Conservation (phyloP, 2,113 vertebrate genomes). For the Sander lucioperca region DNA sequence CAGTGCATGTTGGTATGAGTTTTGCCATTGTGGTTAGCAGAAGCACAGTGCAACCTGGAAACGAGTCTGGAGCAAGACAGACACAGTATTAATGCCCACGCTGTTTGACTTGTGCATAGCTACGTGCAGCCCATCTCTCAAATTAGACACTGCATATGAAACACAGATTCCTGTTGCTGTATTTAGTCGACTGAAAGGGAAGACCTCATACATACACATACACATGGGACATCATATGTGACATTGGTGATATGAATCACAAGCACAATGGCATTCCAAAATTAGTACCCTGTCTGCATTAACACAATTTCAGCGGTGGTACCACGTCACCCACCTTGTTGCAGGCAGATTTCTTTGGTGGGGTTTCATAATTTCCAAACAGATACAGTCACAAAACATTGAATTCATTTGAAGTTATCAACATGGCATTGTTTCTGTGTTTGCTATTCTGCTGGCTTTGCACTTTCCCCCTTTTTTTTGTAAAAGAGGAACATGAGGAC, state of each 20-base stretch:
- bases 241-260: not conserved
- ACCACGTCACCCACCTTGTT: not conserved
- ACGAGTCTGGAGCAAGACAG: not conserved
- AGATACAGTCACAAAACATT: not conserved
- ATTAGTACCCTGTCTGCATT: not conserved
- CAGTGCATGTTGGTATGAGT: not conserved
- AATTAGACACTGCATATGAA: constrained; percentile 22
- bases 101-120: constrained; percentile 12
- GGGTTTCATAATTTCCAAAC: not conserved
- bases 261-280: not conserved
- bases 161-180: constrained; percentile 1
- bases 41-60: not conserved
- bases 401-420: not conserved
- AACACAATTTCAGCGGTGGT: not conserved
- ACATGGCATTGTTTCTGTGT: not conserved
- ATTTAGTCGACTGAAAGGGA: not conserved
- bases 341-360: not conserved
- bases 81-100: not conserved
- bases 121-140: not conserved
- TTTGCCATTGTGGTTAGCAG: not conserved
- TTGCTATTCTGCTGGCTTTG: not conserved
- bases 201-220: not conserved
- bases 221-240: not conserved
- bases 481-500: constrained; percentile 4
- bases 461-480: not conserved